A percentile compares a stretch with the other conserved stretches of the same genome.
Evolutionary conservation across 1,140 invertebrate genomes (phyloP).

Genomic region (Drosophila teissieri): DNA sequence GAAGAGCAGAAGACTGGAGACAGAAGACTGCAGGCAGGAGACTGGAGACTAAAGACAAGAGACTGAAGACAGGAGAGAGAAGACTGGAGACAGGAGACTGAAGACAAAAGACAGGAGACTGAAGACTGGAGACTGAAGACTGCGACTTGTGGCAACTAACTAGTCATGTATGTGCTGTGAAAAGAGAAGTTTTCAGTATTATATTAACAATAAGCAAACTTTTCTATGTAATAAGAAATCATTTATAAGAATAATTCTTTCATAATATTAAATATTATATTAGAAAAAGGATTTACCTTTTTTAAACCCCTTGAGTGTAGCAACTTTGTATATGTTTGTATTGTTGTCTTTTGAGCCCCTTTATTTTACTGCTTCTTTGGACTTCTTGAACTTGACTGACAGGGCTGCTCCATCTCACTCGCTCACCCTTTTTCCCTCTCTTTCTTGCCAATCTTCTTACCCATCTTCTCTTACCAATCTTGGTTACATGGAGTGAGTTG

Average conservation of each 20-base stretch:
- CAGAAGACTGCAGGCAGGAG: constrained; percentile 4
- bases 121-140: no score
- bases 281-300: background rate
- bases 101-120: constrained; percentile 1
- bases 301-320: background rate
- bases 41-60: no score
- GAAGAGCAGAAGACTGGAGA: background rate
- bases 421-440: background rate
- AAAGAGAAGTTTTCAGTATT: no score
- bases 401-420: constrained; percentile 30
- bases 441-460: background rate
- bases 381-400: constrained; percentile 52
- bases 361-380: constrained; percentile 1
- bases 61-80: background rate
- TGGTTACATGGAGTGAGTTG: constrained; percentile 48
- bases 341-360: constrained; percentile 7
- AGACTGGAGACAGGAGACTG: background rate
- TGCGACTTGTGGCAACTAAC: no score
- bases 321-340: background rate
- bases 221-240: no score
- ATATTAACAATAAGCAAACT: no score
- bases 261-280: background rate
- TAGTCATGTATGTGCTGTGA: no score
- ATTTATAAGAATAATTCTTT: no score
- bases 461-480: constrained; percentile 17